Evolutionary conservation across 2,113 vertebrate genomes (phyloP), one percentile per base, ranked within the genome.

Genomic region (Sorex araneus): DNA sequence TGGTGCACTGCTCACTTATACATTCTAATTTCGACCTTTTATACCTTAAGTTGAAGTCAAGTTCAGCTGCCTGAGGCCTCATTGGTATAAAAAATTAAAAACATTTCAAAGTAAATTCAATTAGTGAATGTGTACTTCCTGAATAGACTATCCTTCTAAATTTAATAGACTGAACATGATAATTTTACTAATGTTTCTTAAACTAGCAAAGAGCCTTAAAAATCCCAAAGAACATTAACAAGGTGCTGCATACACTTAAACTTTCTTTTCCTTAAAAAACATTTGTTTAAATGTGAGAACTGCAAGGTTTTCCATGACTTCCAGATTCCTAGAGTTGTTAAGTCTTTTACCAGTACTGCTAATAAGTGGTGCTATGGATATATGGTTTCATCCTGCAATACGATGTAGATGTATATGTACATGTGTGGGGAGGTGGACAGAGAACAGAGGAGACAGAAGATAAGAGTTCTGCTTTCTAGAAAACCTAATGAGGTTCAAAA

Each of bases 81-180:
- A 94, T 95, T 95, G 93, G 87, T 94, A 95, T 97, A 95, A 95
- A 97, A 97, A 95, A 97, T 96, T 96, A 94, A 97, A 96, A 95
- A 90, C 91, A 95, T 94, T 95, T 95, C 95, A 92, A 95, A 96
- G 91, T 84, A 95, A 95, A 95, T 95, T 95, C 91, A 97, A 97
- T 97, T 96, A 97, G 95, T 74, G 91, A 94, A 85, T 94, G 91
- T 95, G 84, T 73, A 96, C 23, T 91, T 92, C 89, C 83, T 92
- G 91, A 95, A 95, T 93, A 95, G 94, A 93, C 94, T 92, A 95
- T 94, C 83, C 83, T 87, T 96, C 95, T 95, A 95, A 96, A 95
- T 97, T 95, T 92, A 95, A 96, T 95, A 96, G 84, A 92, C 71
- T 0, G 1, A 95, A 87, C 95, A 96, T 91, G 92, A 95, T 92